Conservation (phyloP, 1,140 invertebrate species). For the Pantala flavescens region DNA sequence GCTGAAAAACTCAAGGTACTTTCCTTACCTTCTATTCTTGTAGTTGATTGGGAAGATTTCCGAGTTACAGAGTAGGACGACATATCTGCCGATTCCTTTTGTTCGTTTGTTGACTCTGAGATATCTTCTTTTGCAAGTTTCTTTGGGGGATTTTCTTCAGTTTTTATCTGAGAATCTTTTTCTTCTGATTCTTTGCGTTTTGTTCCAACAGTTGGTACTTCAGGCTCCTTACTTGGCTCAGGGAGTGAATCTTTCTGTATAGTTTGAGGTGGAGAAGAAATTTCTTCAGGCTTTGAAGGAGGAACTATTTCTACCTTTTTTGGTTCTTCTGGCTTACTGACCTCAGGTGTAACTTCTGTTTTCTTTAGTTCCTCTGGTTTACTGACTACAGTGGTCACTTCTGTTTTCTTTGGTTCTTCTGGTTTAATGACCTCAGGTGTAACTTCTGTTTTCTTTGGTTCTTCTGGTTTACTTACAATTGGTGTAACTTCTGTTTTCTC, state of each 20-base stretch:
- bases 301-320: conserved; percentile 15
- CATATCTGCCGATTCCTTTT: conserved; percentile 11
- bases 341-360: conserved; percentile 23
- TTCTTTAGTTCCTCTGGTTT: conserved; percentile 21
- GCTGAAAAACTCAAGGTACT: too few species aligned
- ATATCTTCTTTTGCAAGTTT: conserved; percentile 17
- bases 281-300: conserved; percentile 12
- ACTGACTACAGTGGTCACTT: background rate
- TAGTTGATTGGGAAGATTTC: background rate
- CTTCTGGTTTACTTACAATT: conserved; percentile 21
- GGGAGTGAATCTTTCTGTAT: conserved; percentile 15
- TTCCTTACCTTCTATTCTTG: background rate
- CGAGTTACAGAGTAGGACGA: background rate
- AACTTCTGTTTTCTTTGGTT: conserved; percentile 25
- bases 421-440: conserved; percentile 16
- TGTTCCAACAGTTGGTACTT: background rate
- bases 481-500: conserved; percentile 24
- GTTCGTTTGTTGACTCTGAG: conserved; percentile 14
- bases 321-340: conserved; percentile 26
- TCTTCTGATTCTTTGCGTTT: conserved; percentile 6
- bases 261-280: conserved; percentile 9
- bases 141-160: conserved; percentile 14
- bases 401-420: background rate
- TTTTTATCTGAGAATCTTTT: conserved; percentile 24
- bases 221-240: conserved; percentile 3